phyloP scores from a whole-genome alignment of 35 echinoderm and acorn worm species.

The Eucidaris tribuloides region DNA sequence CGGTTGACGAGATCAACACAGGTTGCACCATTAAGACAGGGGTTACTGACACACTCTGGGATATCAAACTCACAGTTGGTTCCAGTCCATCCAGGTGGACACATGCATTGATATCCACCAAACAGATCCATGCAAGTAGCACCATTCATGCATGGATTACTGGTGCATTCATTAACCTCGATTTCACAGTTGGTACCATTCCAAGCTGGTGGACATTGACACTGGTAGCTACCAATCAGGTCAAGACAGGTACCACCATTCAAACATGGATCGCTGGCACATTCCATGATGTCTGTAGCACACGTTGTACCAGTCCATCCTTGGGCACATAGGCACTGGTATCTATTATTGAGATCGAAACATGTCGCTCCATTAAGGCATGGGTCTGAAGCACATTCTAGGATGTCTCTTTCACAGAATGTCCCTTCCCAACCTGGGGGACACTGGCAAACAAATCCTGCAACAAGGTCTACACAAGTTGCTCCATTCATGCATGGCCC shows the following conservation, averaged over 20 bases:
- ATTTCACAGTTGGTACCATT: background rate
- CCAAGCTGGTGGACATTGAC: background rate
- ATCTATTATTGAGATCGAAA: constrained; percentile 26
- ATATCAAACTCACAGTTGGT: constrained; percentile 55
- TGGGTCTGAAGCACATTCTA: constrained; percentile 74
- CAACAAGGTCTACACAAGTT: constrained; percentile 36
- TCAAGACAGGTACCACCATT: too few relatives aligned
- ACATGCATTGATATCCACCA: constrained; percentile 51
- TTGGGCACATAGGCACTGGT: constrained; percentile 46
- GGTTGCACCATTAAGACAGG: constrained; percentile 46
- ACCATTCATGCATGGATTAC: constrained; percentile 73
- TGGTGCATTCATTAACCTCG: constrained; percentile 66
- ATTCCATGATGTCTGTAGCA: too few relatives aligned
- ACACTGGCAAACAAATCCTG: constrained; percentile 43
- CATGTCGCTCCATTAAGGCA: constrained; percentile 77
- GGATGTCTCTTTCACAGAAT: constrained; percentile 59
- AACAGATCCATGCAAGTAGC: constrained; percentile 53
- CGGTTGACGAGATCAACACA: constrained; percentile 37
- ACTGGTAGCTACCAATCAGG: background rate
- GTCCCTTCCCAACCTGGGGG: constrained; percentile 32
- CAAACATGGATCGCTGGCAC: too few relatives aligned
- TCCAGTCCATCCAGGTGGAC: constrained; percentile 53
- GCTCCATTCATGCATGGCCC: constrained; percentile 44
- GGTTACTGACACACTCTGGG: constrained; percentile 18
- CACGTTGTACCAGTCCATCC: constrained; percentile 65